Evolutionary conservation across 64 coral and sea anemone genomes (phyloP).

Genomic region (Dendronephthya gigantea): DNA sequence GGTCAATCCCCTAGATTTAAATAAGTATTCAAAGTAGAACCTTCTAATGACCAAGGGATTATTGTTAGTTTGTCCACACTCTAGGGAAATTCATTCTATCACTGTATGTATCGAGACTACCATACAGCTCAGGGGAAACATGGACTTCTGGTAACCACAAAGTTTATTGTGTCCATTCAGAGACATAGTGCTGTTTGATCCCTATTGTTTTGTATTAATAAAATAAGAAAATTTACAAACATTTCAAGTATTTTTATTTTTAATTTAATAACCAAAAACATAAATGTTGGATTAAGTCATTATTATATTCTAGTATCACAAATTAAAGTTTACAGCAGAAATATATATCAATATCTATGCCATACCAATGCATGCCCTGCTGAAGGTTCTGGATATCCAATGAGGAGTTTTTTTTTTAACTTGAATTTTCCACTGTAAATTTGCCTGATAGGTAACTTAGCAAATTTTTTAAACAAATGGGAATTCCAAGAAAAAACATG

Average conservation of each 20-base stretch:
- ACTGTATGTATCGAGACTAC: neutral
- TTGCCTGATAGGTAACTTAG: too few species aligned
- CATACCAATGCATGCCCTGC: too few species aligned
- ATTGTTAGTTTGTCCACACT: neutral
- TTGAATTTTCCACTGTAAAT: too few species aligned
- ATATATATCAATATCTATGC: too few species aligned
- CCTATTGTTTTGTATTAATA: neutral
- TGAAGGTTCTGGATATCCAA: too few species aligned
- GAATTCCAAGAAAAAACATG: too few species aligned
- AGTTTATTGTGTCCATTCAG: neutral
- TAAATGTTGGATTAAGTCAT: too few species aligned
- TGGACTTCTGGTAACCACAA: neutral
- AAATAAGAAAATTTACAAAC: neutral
- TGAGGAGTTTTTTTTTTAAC: too few species aligned
- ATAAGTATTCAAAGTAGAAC: neutral
- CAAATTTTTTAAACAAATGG: too few species aligned
- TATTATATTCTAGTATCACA: too few species aligned
- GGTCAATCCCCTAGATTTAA: neutral
- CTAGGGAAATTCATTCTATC: neutral
- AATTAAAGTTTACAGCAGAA: too few species aligned
- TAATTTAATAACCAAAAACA: neutral
- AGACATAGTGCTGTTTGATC: neutral
- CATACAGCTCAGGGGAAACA: neutral
- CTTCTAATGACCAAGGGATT: neutral
- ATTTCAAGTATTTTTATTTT: neutral